phyloP scores from a whole-genome alignment of 2,888 invertebrate genomes.

The Ctena decussata region DNA sequence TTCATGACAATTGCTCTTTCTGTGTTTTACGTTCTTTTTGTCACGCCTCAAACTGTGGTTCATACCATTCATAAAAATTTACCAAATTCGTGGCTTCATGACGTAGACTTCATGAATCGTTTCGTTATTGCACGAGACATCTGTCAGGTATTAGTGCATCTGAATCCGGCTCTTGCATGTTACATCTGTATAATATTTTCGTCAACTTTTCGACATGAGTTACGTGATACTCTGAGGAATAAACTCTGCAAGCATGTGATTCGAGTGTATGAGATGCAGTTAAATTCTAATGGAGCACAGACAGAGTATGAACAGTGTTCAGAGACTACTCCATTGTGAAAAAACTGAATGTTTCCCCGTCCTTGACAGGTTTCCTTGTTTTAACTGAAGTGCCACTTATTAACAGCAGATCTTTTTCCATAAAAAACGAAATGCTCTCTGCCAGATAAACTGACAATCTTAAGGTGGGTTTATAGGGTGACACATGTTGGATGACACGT shows the following conservation, averaged over 20 bases:
- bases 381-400: no score
- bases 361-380: no score
- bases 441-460: no score
- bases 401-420: no score
- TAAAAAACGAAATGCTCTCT: no score
- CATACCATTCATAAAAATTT: constrained; percentile 62
- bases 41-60: constrained; percentile 70
- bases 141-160: constrained; percentile 62
- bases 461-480: no score
- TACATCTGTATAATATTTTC: constrained; percentile 68
- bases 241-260: constrained; percentile 58
- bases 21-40: constrained; percentile 69
- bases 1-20: constrained; percentile 68
- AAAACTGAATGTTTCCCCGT: no score
- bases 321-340: constrained; percentile 63
- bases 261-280: constrained; percentile 70
- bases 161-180: constrained; percentile 72
- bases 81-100: constrained; percentile 69
- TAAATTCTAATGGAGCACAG: constrained; percentile 61
- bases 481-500: no score
- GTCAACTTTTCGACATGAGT: constrained; percentile 65
- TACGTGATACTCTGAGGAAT: constrained; percentile 38
- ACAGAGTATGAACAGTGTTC: constrained; percentile 68
- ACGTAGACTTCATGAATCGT: constrained; percentile 57
- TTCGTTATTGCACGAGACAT: constrained; percentile 54